Base-by-base conservation (phyloP, 1,140 invertebrate genomes). In the Propsilocerus akamusi region DNA sequence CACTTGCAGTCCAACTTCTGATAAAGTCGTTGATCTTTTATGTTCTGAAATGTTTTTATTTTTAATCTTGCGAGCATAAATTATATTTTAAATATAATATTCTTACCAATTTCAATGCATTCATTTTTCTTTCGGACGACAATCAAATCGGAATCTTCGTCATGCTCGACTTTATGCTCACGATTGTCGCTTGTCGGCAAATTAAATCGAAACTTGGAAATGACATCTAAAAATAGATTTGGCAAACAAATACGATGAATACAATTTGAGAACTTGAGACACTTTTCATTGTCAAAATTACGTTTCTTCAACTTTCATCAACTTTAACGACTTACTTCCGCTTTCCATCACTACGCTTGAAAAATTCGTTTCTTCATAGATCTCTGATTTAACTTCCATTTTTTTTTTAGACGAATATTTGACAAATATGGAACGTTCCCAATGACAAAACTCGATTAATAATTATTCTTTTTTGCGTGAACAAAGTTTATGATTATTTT, bases 1-100 rank as follows among this genome's bases (percentile, higher is more conserved):
- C 34, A 92, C 76, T 74, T 93, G 86, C 8, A 86, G 59, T 0
- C 86, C 87, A 3, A 90, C 86, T 41, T 87, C 58, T 24, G 75
- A 67, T 25, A 91, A 67, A 46, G 75, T 73, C 0, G 86, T 89
- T 48, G 76, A 75, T 49, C 68, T 71, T 57, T 76, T 79, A 59
- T 89, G 84, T 61, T 88, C 83, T 86, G 10, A 37, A n/a, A 46
- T 49, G 46, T 51, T 53, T 47, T 47, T 26, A 26, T 48, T 48
- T 28, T 28, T 14, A 25, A 14, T 23, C 14, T 28, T 26, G 32
- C 32, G 32, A 24, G 5, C 25, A 14, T 22, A 1, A 25, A 14
- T 14, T 25, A 7, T 47, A 49, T 41, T 26, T 7, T 5, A 46
- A 23, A 55, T 47, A 26, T 26, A 52, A 22, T 41, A 23, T 49